Conservation (phyloP, 2,113 vertebrate genomes). For the Pelmatolapia mariae region DNA sequence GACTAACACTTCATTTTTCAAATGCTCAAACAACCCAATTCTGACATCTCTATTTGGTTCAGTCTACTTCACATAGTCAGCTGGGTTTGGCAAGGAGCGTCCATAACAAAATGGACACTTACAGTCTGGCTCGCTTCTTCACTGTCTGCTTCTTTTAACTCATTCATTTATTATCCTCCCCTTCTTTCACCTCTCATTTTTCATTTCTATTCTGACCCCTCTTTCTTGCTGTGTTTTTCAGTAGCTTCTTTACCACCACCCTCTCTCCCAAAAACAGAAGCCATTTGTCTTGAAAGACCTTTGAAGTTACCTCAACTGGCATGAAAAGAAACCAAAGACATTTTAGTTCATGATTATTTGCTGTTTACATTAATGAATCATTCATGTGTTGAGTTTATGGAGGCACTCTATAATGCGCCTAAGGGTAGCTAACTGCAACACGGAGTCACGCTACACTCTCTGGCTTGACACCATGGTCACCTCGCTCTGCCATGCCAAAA, state of each 20-base stretch:
- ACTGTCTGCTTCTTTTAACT: background rate
- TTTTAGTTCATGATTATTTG: slow-evolving; percentile 30
- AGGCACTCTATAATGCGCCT: slow-evolving; percentile 16
- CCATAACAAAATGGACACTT: background rate
- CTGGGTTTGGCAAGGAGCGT: slow-evolving; percentile 1
- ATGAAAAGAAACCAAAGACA: slow-evolving; percentile 9
- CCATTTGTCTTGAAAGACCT: slow-evolving; percentile 15
- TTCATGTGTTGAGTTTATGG: slow-evolving; percentile 30
- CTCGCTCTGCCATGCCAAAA: background rate
- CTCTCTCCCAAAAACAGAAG: background rate
- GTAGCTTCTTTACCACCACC: background rate
- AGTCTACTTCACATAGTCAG: slow-evolving; percentile 12
- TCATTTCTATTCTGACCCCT: background rate
- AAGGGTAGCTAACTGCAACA: slow-evolving; percentile 18
- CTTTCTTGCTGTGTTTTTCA: background rate
- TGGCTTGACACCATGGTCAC: slow-evolving; percentile 23
- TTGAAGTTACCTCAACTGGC: slow-evolving; percentile 15
- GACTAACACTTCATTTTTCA: slow-evolving; percentile 56
- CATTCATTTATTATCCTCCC: background rate
- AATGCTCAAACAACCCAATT: slow-evolving; percentile 57
- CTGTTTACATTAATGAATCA: slow-evolving; percentile 47
- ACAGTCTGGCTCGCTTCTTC: background rate
- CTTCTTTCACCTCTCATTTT: background rate
- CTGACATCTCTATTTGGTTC: slow-evolving; percentile 47
- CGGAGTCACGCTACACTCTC: background rate